Conservation (phyloP, 1,140 invertebrate species). For the Aplysia californica region DNA sequence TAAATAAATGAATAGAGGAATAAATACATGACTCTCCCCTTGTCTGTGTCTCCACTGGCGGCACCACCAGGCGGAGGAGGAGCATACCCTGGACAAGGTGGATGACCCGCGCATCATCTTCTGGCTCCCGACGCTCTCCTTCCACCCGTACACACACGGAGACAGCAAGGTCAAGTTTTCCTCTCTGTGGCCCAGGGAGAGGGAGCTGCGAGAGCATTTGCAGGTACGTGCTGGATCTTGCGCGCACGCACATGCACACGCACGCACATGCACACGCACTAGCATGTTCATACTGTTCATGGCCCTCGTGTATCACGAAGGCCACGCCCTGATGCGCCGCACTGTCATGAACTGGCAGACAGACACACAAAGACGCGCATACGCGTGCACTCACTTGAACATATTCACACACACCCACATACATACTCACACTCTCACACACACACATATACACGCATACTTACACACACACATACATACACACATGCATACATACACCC, state of each 20-base stretch:
- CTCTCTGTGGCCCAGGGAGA: constrained; percentile 41
- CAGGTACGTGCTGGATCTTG: constrained; percentile 4
- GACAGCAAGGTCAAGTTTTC: constrained; percentile 34
- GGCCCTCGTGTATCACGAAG: no score
- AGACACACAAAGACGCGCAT: no score
- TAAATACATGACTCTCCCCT: not conserved
- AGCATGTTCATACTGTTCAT: no score
- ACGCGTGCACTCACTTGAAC: no score
- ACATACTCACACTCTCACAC: no score
- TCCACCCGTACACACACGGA: constrained; percentile 39
- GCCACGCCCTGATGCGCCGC: no score
- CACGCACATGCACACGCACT: not conserved
- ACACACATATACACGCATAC: no score
- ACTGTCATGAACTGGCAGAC: no score
- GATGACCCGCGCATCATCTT: constrained; percentile 43
- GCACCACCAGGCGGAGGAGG: not conserved
- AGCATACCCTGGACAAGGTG: not conserved
- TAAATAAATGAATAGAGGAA: not conserved
- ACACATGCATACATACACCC: no score
- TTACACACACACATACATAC: no score
- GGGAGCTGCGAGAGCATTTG: constrained; percentile 30
- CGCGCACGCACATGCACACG: not conserved
- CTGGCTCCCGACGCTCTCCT: constrained; percentile 41
- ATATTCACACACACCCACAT: no score
- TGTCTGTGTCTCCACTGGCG: not conserved